Conservation (phyloP, 2,888 invertebrate genomes). For the Pterostichus niger region DNA sequence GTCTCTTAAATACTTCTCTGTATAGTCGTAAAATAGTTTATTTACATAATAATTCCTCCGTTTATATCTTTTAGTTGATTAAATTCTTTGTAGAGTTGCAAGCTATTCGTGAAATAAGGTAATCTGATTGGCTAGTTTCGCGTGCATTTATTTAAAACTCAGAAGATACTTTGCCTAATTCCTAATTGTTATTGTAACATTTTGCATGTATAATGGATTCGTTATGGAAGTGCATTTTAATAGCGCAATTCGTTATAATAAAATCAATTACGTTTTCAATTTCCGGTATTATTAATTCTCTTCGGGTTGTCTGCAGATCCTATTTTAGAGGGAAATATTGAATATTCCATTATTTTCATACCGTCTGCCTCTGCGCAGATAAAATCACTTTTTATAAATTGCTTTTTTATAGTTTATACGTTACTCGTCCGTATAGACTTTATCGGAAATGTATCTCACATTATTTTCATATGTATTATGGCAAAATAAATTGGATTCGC, state of each 20-base stretch:
- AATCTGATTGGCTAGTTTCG: too few relatives aligned
- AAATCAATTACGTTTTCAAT: constrained; percentile 67
- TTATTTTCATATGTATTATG: too few relatives aligned
- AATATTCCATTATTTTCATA: constrained; percentile 65
- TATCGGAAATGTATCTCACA: too few relatives aligned
- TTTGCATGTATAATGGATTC: constrained; percentile 28
- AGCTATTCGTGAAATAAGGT: too few relatives aligned
- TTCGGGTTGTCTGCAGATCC: constrained; percentile 52
- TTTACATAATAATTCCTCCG: too few relatives aligned
- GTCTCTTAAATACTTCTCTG: too few relatives aligned
- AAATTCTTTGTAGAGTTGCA: too few relatives aligned
- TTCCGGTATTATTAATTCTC: constrained; percentile 65
- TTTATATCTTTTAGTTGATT: too few relatives aligned
- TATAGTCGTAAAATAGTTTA: too few relatives aligned
- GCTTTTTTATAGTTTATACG: constrained; percentile 53
- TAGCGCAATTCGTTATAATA: constrained; percentile 63
- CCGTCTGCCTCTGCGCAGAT: constrained; percentile 51
- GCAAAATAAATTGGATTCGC: too few relatives aligned
- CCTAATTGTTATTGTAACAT: constrained; percentile 4
- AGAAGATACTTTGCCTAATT: constrained; percentile 6
- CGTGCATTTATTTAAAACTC: too few relatives aligned
- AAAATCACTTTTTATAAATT: constrained; percentile 64
- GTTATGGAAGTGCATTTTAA: constrained; percentile 58
- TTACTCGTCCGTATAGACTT: not conserved
- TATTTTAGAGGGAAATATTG: constrained; percentile 64